Evolutionary conservation across 2,797 vertebrate species (phyloP), one percentile per base, ranked within the genome.

Genomic region (Carapus acus): DNA sequence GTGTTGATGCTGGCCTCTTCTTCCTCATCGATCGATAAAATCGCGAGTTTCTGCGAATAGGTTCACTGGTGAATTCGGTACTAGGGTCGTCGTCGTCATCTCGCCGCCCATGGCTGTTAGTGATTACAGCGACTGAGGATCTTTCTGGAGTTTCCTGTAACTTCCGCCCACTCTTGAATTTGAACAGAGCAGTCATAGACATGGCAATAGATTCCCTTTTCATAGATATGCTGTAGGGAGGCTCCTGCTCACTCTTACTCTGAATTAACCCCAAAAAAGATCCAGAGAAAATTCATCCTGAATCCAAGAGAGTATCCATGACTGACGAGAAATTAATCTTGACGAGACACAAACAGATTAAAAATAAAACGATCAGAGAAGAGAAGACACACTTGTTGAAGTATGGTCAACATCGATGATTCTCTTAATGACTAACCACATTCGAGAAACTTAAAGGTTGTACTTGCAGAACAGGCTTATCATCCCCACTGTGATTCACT

Each of bases 11-110:
- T 21, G 54, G 33, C 62, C 64, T 87, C 76, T 87, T 85, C 65
- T 79, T 89, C 60, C 87, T 85, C 85, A 89, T 87, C 12, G 86
- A 88, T 1, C 84, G 65, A 58, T 88, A 88, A 62, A 88, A 86
- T 27, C 85, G 78, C 0, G 87, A 88, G 69, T 88, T 87, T 38
- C 88, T 82, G 16, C 78, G 81, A 41, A 83, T 87, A 0, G 77
- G 27, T 6, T 46, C 61, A 47, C 67, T 63, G 38, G 17, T 79
- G 33, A 66, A 69, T 24, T 58, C 77, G 2, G 7, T 43, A 15
- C 27, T 66, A 21, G 70, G 43, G 2, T 83, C 84, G 11, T 88
- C 87, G 0, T 87, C 83, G 0, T 86, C 83, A 0, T 85, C 76
- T 0, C 84, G 81, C 0, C 86, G 79, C 4, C 74, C 65, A 1